Percentiles rank a stretch among this genome's conserved stretches.
Evolutionary conservation across 2,888 invertebrate genomes (phyloP).

Genomic region (Elysia crispata): DNA sequence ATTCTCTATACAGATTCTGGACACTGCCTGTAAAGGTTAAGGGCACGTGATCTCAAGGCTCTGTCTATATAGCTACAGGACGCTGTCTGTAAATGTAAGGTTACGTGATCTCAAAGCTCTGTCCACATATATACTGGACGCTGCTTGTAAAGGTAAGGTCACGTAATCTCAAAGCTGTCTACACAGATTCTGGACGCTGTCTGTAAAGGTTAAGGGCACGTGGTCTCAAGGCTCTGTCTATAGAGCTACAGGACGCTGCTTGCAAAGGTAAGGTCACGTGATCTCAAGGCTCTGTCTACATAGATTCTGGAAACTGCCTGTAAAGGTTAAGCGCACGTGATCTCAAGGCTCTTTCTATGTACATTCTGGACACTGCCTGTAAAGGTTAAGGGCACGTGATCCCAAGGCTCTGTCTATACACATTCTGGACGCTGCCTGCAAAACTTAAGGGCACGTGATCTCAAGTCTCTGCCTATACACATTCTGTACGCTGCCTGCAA

Average conservation of each 20-base stretch:
- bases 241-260: slow-evolving; percentile 59
- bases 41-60: not conserved
- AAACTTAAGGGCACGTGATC: slow-evolving; percentile 50
- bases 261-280: slow-evolving; percentile 57
- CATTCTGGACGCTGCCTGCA: slow-evolving; percentile 61
- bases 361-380: no score
- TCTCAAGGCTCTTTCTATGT: no score
- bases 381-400: no score
- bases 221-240: slow-evolving; percentile 43
- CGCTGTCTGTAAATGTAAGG: no score
- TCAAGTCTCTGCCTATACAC: no score
- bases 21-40: slow-evolving; percentile 62
- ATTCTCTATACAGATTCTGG: slow-evolving; percentile 58
- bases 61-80: no score
- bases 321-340: slow-evolving; percentile 52
- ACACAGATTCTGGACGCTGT: slow-evolving; percentile 59
- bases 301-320: slow-evolving; percentile 63
- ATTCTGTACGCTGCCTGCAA: no score
- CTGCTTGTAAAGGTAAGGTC: slow-evolving; percentile 61
- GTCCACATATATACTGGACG: slow-evolving; percentile 57
- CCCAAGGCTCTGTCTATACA: slow-evolving; percentile 57
- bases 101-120: slow-evolving; percentile 60
- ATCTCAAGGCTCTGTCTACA: slow-evolving; percentile 47
- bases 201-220: slow-evolving; percentile 57
- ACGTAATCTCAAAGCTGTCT: slow-evolving; percentile 36